Evolutionary conservation across 2,113 vertebrate species (phyloP), one percentile per base, ranked within the genome.

Genomic region (Diadophis punctatus): DNA sequence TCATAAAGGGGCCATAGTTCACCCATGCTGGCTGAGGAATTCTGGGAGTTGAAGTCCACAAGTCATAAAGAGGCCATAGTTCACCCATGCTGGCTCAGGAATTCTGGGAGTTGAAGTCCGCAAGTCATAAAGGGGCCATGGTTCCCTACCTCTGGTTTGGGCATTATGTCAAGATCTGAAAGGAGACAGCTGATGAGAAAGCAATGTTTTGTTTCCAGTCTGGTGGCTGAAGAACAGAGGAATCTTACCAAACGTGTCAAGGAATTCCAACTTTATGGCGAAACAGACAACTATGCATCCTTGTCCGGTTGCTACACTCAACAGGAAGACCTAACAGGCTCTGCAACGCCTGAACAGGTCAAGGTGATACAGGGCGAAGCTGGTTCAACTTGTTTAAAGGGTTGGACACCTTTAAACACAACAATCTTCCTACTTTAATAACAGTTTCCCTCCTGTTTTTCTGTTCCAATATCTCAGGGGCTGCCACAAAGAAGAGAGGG

Each of bases 371-470:
- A 74, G 25, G 8, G 8, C 39, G 60, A 55, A 94, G 90, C 92
- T 55, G 0, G 23, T 74, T 63, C 0, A 68, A 85, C 92, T 91
- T 8, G 74, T 88, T 52, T 68, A 5, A 48, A 68, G 25, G 43
- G 6, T 58, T 0, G 3, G 14, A 6, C 25, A 51, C 52, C 0
- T 3, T 14, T 14, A n/a, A 91, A 0, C 0, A 30, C 84, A 88
- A 34, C 23, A 58, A 14, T 46, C 84, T 63, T n/a, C 4, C 0
- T 1, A 34, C 16, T 80, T 39, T 39, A 39, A 39, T 80, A 39
- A 39, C 8, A 46, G 25, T 20, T 58, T 25, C 27, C 4, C 56
- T 43, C 53, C 23, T 51, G 48, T 48, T 48, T 48, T 48, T 43
- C 43, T 48, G 48, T 48, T 7, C 4, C 48, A 48, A 48, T 48